Conservation (phyloP, 92 coral and sea anemone species). For the Muricea muricata region DNA sequence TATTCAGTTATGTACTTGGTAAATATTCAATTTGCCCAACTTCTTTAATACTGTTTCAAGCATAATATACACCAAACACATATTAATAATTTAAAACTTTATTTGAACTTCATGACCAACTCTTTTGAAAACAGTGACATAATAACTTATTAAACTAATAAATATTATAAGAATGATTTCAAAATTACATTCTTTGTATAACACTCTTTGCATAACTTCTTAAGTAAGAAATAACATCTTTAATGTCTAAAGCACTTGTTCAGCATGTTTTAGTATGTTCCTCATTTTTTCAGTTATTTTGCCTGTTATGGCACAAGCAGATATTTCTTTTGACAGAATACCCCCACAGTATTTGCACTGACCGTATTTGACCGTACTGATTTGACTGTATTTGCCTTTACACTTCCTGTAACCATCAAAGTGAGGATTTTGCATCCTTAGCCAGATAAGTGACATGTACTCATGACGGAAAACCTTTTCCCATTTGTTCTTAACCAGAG, state of each 20-base stretch:
- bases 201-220: no score
- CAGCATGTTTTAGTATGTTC: slow-evolving; percentile 40
- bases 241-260: no score
- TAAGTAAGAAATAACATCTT: not conserved
- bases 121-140: no score
- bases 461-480: slow-evolving; percentile 72
- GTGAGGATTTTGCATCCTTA: slow-evolving; percentile 32
- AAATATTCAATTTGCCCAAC: no score
- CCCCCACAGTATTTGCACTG: slow-evolving; percentile 45
- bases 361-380: not conserved
- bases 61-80: no score
- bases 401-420: slow-evolving; percentile 60
- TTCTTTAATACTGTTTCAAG: no score
- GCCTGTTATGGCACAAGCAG: slow-evolving; percentile 55
- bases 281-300: slow-evolving; percentile 56
- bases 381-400: slow-evolving; percentile 58
- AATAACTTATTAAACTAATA: no score
- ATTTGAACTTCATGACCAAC: no score
- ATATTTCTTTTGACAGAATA: slow-evolving; percentile 55
- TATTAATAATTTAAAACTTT: no score
- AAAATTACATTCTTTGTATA: no score
- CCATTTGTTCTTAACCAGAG: slow-evolving; percentile 69
- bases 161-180: no score
- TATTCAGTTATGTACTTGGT: no score
- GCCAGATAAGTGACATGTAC: slow-evolving; percentile 63